These are phyloP conservation scores for Lipophrys pholis DNA, from an alignment of 2,113 vertebrate genomes.

Conservation along the genomic window DNA sequence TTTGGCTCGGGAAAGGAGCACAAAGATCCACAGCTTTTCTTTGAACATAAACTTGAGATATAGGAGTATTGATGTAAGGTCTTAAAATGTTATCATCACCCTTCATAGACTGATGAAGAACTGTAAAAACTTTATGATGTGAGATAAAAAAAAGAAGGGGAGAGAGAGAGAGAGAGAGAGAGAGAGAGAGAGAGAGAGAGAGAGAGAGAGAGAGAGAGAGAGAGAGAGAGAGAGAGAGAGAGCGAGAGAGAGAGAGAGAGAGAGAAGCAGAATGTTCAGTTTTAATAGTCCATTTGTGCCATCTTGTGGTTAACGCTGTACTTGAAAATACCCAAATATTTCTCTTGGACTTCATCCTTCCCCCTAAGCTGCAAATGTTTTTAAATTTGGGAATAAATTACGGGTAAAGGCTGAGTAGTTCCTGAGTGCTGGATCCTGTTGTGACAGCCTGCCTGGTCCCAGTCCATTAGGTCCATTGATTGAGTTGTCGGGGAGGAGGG, in stretches of 20 bases:
- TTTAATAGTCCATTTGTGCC: constrained; percentile 69
- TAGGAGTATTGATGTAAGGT: background rate
- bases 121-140: constrained; percentile 2
- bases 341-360: background rate
- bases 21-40: background rate
- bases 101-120: background rate
- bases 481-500: constrained; percentile 51
- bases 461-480: constrained; percentile 64
- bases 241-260: background rate
- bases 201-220: background rate
- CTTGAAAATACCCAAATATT: background rate
- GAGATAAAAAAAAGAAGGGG: constrained; percentile 26
- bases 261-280: background rate
- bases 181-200: background rate
- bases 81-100: background rate
- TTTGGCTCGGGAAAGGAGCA: background rate
- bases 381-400: constrained; percentile 34
- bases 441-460: constrained; percentile 34
- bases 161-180: background rate
- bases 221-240: background rate
- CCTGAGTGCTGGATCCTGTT: constrained; percentile 34
- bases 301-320: constrained; percentile 76
- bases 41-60: background rate
- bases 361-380: background rate
- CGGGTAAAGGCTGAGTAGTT: background rate